A percentile compares a stretch with the other conserved stretches of the same genome.
phyloP scores from a whole-genome alignment of 2,113 vertebrate species.

The Condylura cristata region DNA sequence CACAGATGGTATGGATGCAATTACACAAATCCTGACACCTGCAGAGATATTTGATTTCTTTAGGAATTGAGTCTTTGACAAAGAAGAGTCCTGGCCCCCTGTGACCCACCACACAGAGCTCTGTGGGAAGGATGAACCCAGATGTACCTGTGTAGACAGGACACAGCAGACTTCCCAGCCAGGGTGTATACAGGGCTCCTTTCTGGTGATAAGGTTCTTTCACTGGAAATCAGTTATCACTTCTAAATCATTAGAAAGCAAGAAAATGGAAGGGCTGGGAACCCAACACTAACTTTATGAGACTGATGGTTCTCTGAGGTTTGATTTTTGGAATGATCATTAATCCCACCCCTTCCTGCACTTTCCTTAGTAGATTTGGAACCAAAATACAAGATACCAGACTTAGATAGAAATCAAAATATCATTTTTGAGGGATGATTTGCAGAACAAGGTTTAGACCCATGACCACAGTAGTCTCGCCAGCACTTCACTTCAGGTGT shows the following conservation, averaged over 20 bases:
- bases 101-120: neutral
- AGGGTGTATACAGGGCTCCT: neutral
- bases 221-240: neutral
- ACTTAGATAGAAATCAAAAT: neutral
- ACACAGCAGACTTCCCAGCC: neutral
- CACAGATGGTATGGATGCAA: neutral
- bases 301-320: neutral
- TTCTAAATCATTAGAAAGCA: neutral
- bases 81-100: neutral
- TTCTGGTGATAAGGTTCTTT: neutral
- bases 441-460: neutral
- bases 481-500: neutral
- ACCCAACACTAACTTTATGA: neutral
- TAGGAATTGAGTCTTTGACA: neutral
- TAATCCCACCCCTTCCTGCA: neutral
- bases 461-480: neutral
- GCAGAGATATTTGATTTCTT: neutral
- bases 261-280: neutral
- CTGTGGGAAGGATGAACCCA: neutral
- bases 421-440: neutral
- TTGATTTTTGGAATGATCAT: neutral
- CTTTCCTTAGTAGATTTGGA: neutral
- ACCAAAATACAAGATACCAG: neutral
- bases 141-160: neutral
- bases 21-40: neutral